A percentile compares a stretch with the other conserved stretches of the same genome.
phyloP scores from a whole-genome alignment of 35 echinoderm and acorn worm genomes.

The Amphiura filiformis region DNA sequence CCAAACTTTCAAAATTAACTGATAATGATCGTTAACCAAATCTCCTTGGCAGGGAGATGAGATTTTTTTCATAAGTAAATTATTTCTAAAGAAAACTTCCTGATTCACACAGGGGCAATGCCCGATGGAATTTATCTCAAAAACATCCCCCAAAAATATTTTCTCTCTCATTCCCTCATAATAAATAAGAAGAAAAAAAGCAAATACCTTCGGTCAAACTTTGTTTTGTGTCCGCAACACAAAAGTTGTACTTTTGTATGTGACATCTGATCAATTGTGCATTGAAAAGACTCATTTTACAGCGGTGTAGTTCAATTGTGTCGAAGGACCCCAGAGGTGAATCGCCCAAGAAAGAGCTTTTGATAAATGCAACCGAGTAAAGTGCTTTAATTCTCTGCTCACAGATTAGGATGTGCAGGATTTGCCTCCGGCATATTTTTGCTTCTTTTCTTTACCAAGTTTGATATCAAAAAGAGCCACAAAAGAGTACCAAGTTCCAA shows the following conservation, averaged over 20 bases:
- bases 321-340: neutral
- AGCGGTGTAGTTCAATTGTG: conserved; percentile 2
- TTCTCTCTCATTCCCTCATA: neutral
- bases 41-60: too few species aligned
- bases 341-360: neutral
- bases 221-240: neutral
- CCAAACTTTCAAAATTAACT: too few species aligned
- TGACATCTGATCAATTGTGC: neutral
- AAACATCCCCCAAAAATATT: too few species aligned
- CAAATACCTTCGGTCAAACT: conserved; percentile 11
- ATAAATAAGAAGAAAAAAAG: neutral
- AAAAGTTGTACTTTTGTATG: conserved; percentile 1
- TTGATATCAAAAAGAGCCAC: conserved; percentile 1
- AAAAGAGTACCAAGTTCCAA: neutral
- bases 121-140: neutral
- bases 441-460: neutral
- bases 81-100: too few species aligned
- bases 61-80: too few species aligned
- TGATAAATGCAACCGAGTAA: neutral
- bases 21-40: too few species aligned
- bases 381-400: conserved; percentile 1
- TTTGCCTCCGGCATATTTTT: neutral
- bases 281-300: neutral
- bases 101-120: neutral
- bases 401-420: conserved; percentile 2